phyloP scores from a whole-genome alignment of 1,140 invertebrate genomes.

The Bicyclus anynana region DNA sequence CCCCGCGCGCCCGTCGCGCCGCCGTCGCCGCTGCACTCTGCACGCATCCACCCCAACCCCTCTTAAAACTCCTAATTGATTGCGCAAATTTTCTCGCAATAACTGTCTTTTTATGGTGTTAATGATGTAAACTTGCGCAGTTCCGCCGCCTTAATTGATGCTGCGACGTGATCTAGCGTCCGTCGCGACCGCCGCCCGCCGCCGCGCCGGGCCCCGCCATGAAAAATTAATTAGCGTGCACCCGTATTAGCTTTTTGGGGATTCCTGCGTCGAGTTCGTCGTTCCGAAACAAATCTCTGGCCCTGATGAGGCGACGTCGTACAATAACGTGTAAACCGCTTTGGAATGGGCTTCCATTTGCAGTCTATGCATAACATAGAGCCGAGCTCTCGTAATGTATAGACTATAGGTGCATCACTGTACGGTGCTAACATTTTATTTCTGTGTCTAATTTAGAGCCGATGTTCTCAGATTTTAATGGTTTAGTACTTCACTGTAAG shows the following conservation, averaged over 20 bases:
- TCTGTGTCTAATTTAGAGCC: too few relatives aligned
- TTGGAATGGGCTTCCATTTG: background rate
- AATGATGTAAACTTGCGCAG: constrained; percentile 74
- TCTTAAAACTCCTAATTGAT: constrained; percentile 76
- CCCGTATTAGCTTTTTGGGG: constrained; percentile 45
- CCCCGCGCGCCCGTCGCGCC: constrained; percentile 54
- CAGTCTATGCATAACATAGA: background rate
- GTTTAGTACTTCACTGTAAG: too few relatives aligned
- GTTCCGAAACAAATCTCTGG: constrained; percentile 12
- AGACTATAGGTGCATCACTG: too few relatives aligned
- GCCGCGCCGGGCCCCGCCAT: constrained; percentile 30
- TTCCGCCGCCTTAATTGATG: constrained; percentile 66
- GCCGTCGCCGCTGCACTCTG: constrained; percentile 61
- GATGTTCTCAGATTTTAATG: too few relatives aligned
- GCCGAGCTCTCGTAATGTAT: background rate
- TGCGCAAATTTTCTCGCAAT: constrained; percentile 76
- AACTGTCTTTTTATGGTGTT: constrained; percentile 76
- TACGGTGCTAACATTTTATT: too few relatives aligned
- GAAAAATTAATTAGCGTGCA: constrained; percentile 64
- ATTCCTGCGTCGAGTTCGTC: constrained; percentile 30
- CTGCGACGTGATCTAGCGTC: constrained; percentile 28
- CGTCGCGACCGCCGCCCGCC: constrained; percentile 13
- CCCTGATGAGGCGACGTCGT: background rate
- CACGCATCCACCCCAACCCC: constrained; percentile 66
- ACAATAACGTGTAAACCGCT: background rate